Evolutionary conservation across 2,797 vertebrate genomes (phyloP), one percentile per base, ranked within the genome.

Genomic region (Enteromius paludinosus): DNA sequence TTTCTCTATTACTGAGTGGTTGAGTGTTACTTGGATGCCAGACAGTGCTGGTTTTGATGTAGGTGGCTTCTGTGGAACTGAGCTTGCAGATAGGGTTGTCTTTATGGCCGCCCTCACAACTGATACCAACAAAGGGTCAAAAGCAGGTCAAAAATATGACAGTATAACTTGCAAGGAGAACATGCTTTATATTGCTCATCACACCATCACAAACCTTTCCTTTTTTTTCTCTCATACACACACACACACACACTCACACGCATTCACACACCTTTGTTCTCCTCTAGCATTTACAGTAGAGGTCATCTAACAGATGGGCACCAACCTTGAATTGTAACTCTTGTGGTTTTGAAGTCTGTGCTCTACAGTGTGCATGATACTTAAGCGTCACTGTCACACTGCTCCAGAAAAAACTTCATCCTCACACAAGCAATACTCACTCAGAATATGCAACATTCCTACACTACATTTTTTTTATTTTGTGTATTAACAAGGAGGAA

Each of bases 261-360:
- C 84, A 72, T 69, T 30, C 75, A 66, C 82, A 64, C 82, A 85
- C 69, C 85, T 88, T 78, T 80, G 72, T 86, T 89, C 87, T 83
- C 81, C 66, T 86, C 82, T 82, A 87, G 82, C 78, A 79, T 72
- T 80, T 86, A 82, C 87, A 81, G 73, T 78, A 82, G 84, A 87
- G 88, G 86, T 86, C 76, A 86, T 66, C 68, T 84, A 85, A 87
- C 83, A 88, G 88, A 86, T 85, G 86, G 86, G 83, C 84, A 87
- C 86, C 85, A 79, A 88, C 88, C 86, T 88, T 89, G 87, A 88
- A 88, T 87, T 82, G 70, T 84, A 85, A 84, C 85, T 85, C 87
- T 86, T 69, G 83, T 15, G 64, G 83, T 81, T 83, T 80, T 73
- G 83, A 86, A 81, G 65, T 72, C 23, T 72, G 80, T 81, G 41